Conservation (phyloP, 2,113 vertebrate genomes). For the Zosterops borbonicus region DNA sequence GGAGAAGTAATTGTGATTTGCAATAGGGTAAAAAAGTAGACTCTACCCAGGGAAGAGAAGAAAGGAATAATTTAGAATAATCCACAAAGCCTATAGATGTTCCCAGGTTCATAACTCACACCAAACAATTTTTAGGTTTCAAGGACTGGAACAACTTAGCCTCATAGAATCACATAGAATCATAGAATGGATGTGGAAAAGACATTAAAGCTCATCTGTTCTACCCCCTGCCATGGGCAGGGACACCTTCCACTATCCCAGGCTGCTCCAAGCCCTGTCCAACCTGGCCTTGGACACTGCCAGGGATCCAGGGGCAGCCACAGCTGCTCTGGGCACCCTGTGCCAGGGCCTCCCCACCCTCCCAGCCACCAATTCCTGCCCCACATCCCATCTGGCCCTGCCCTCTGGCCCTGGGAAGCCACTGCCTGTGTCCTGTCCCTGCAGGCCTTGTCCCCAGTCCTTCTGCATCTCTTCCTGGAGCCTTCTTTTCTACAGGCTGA, state of each 20-base stretch:
- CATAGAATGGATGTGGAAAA: not conserved
- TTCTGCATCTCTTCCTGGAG: not conserved
- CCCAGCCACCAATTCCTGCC: rapidly evolving
- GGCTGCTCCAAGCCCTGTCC: rapidly evolving
- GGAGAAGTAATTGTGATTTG: rapidly evolving
- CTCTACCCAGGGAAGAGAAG: rapidly evolving
- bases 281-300: rapidly evolving
- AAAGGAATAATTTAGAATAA: not conserved
- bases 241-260: rapidly evolving
- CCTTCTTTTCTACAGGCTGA: not conserved
- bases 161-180: not conserved
- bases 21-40: rapidly evolving
- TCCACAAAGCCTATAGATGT: not conserved
- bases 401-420: not conserved
- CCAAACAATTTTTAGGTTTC: not conserved
- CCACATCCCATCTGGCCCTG: rapidly evolving
- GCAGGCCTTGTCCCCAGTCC: not conserved
- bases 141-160: not conserved
- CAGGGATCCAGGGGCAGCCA: not conserved
- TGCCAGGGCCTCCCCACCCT: not conserved
- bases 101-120: rapidly evolving
- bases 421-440: not conserved
- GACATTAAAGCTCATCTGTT: too few relatives aligned
- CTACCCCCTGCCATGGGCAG: not conserved
- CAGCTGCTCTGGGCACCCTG: not conserved